These are phyloP conservation scores for Aphelinus certus DNA, from an alignment of 1,140 invertebrate species.

Conservation along the genomic window DNA sequence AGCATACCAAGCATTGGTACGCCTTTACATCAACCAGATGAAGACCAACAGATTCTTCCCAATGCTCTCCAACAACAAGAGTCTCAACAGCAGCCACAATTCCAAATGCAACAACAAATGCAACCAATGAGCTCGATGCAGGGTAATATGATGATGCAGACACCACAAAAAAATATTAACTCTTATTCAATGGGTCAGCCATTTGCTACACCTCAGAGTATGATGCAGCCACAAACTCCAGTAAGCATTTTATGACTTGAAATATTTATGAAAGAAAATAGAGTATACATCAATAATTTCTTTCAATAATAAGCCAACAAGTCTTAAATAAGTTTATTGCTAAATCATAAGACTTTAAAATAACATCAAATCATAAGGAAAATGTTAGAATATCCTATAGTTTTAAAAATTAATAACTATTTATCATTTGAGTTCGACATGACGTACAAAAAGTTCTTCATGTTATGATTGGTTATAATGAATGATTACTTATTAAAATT, in stretches of 20 bases:
- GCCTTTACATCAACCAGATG: conserved; percentile 89
- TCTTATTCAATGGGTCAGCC: conserved; percentile 72
- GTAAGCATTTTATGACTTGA: conserved; percentile 61
- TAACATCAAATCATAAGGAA: too few species aligned
- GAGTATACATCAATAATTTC: too few species aligned
- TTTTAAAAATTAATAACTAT: too few species aligned
- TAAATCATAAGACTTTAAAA: too few species aligned
- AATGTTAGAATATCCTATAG: too few species aligned
- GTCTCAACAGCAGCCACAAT: conserved; percentile 61
- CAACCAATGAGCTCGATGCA: conserved; percentile 69
- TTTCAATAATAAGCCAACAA: too few species aligned
- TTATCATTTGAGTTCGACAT: too few species aligned
- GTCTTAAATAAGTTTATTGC: too few species aligned
- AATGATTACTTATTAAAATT: too few species aligned
- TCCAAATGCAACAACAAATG: conserved; percentile 67
- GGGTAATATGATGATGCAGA: conserved; percentile 65
- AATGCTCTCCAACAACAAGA: conserved; percentile 80
- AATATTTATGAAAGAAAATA: background rate
- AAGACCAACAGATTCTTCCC: conserved; percentile 87
- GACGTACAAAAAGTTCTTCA: background rate
- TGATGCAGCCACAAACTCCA: conserved; percentile 89
- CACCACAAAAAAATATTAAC: conserved; percentile 76
- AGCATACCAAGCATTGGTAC: conserved; percentile 91
- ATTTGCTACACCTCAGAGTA: conserved; percentile 77
- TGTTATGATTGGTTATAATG: background rate